Base-by-base conservation (phyloP, 1,140 invertebrate genomes). In the Aphelenchoides besseyi region DNA sequence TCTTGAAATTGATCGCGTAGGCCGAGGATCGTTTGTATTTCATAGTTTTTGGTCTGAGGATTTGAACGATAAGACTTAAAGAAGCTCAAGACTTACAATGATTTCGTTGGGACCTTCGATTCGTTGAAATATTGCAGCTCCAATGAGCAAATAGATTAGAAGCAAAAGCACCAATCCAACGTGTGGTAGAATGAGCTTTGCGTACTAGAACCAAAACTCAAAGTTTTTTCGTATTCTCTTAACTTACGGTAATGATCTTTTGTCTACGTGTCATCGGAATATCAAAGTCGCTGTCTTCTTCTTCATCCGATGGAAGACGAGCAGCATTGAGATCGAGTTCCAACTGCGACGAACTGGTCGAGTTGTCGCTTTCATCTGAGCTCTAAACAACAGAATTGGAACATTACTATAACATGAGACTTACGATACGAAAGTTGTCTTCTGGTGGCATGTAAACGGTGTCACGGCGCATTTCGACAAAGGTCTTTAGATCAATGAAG, bases 121-220 rank as follows among this genome's bases (percentile, higher is more conserved):
- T 23, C 71, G 73, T 52, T 84, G 74, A 63, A 83, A 83, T n/a
- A 84, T 62, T 1, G 80, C 71, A 33, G 82, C 82, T 12, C 82
- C 82, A 18, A 80, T 62, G 1, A 83, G 53, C 23, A 83, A 54
- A 68, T 83, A 83, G 37, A 78, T 23, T 48, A 83, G 63, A 12
- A 85, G 62, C 54, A 83, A 63, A 30, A 82, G 37, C 29, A 85
- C 81, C 8, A 83, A 70, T 8, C 82, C 82, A 53, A 84, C 74
- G 55, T 83, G 82, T 33, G 82, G 82, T 1, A 84, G 68, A 63
- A 83, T 82, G 28, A 74, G 48, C 70, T 80, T 79, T 18, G 75
- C 66, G 35, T 73, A 78, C 70, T 77, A 52, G 70, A 72, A 73
- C 9, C 28, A 1, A 59, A 30, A 16, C 28, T n/a, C 8, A 41